These are phyloP conservation scores for Psilopsiagon aurifrons DNA, from an alignment of 2,113 vertebrate genomes.

Conservation along the genomic window DNA sequence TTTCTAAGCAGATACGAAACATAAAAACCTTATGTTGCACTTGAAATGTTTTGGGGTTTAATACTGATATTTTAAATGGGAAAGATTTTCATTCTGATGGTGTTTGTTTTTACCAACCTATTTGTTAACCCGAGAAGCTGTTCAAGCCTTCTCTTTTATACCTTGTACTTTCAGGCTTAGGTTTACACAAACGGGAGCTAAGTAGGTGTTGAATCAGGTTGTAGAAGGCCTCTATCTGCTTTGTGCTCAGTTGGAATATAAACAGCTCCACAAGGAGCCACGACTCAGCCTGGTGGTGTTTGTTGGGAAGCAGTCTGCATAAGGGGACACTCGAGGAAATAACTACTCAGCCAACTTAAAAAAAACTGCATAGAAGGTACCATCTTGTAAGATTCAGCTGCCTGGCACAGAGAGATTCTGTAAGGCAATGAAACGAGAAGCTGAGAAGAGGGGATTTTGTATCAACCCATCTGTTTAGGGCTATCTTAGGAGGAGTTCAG, in stretches of 20 bases:
- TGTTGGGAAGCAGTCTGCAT: not conserved
- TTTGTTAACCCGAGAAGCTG: not conserved
- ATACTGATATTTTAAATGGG: not conserved
- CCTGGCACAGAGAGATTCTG: not conserved
- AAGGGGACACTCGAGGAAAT: not conserved
- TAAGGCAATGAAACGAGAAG: not conserved
- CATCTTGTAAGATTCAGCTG: not conserved
- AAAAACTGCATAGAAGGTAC: not conserved
- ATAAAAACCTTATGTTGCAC: not conserved
- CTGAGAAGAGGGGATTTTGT: not conserved
- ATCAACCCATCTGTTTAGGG: not conserved
- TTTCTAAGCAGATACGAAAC: not conserved
- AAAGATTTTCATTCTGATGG: not conserved
- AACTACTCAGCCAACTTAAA: not conserved
- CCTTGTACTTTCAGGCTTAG: fast-evolving
- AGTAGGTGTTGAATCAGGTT: not conserved
- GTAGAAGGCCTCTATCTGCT: not conserved
- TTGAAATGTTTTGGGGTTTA: not conserved
- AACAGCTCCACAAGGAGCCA: not conserved
- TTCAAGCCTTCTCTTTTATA: not conserved
- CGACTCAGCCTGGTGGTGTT: not conserved
- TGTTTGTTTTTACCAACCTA: not conserved
- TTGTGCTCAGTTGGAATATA: not conserved
- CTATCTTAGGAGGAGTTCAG: not conserved
- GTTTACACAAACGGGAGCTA: not conserved